Percentiles rank a stretch among this genome's conserved stretches.
Evolutionary conservation across 2,797 vertebrate genomes (phyloP).

Genomic region (Schizopygopsis malacanthus): DNA sequence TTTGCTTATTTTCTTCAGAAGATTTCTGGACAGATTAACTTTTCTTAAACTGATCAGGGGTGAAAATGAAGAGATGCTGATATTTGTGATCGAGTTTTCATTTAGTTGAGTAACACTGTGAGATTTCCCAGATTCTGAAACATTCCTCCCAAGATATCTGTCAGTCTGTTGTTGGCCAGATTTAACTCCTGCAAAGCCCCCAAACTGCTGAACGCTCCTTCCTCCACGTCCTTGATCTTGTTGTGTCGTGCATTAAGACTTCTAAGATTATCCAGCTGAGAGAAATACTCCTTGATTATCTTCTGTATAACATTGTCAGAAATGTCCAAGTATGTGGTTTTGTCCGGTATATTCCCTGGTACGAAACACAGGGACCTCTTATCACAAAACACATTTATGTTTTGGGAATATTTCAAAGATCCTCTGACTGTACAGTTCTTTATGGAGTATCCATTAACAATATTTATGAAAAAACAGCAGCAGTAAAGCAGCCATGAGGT

Average conservation of each 20-base stretch:
- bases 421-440: slow-evolving; percentile 65
- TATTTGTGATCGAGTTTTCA: slow-evolving; percentile 59
- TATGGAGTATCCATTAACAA: slow-evolving; percentile 64
- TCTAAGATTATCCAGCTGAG: slow-evolving; percentile 51
- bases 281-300: slow-evolving; percentile 66
- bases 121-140: slow-evolving; percentile 73
- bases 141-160: slow-evolving; percentile 49
- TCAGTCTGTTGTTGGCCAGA: slow-evolving; percentile 69
- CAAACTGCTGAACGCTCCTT: slow-evolving; percentile 62
- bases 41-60: slow-evolving; percentile 61
- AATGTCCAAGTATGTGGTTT: slow-evolving; percentile 65
- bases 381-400: slow-evolving; percentile 64
- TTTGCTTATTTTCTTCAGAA: slow-evolving; percentile 46
- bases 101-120: slow-evolving; percentile 59
- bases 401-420: not conserved
- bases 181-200: slow-evolving; percentile 65
- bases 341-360: slow-evolving; percentile 69
- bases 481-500: slow-evolving; percentile 48
- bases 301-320: slow-evolving; percentile 66
- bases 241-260: slow-evolving; percentile 66
- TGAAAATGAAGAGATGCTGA: slow-evolving; percentile 64
- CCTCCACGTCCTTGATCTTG: slow-evolving; percentile 55
- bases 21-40: slow-evolving; percentile 71
- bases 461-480: not conserved
- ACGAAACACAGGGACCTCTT: slow-evolving; percentile 39